Conservation (phyloP, 2,797 vertebrate genomes). For the Syngnathus rostellatus region DNA sequence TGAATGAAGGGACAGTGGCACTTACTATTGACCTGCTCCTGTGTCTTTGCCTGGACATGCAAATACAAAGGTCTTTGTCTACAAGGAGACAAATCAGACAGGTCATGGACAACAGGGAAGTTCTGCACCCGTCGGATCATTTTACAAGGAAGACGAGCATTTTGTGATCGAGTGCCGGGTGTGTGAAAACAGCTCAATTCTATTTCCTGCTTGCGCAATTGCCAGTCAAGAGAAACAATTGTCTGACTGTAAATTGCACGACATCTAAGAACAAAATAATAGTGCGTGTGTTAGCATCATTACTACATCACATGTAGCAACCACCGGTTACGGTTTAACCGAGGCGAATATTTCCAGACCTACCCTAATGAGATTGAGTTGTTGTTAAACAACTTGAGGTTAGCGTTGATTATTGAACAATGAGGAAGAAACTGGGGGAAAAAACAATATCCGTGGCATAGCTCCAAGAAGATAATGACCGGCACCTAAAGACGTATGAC, state of each 20-base stretch:
- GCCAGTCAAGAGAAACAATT: background rate
- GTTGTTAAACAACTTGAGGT: background rate
- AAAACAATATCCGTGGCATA: too few relatives aligned
- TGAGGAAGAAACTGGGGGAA: too few relatives aligned
- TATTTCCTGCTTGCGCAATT: background rate
- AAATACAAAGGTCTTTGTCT: conserved; percentile 75
- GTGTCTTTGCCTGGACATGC: conserved; percentile 69
- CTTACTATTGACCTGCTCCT: conserved; percentile 75
- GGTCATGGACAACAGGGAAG: conserved; percentile 10
- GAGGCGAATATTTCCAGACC: background rate
- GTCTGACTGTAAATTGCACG: background rate
- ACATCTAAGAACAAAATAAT: background rate
- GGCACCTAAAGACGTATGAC: too few relatives aligned
- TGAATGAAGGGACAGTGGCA: conserved; percentile 8
- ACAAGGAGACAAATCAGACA: conserved; percentile 37
- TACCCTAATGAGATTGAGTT: background rate
- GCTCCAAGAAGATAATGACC: too few relatives aligned
- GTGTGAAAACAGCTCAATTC: background rate
- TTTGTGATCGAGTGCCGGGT: background rate
- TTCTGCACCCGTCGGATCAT: background rate
- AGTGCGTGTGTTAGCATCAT: background rate
- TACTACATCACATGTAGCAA: background rate
- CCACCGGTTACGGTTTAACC: background rate
- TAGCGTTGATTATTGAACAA: too few relatives aligned
- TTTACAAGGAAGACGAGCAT: background rate